Evolutionary conservation across 2,113 vertebrate species (phyloP), one percentile per base, ranked within the genome.

Genomic region (Condylura cristata): DNA sequence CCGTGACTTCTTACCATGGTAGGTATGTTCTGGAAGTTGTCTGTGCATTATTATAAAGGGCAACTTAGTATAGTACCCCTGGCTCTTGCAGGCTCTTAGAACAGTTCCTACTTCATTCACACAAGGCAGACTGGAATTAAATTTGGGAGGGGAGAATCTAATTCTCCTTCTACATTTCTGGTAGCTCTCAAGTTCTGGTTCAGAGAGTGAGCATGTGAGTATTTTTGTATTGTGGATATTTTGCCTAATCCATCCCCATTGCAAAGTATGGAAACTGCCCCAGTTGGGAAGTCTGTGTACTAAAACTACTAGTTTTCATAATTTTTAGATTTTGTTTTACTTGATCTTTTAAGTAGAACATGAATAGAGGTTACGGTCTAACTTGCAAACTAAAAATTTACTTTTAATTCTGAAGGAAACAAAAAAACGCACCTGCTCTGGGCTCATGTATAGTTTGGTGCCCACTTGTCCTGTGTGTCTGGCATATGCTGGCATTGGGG

Each of bases 381-480:
- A 16, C 16, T 75, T n/a, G 11, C 34, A 71, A 24, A 70, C 28
- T 53, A 3, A 46, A 80, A 70, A 80, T 32, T 53, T 58, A 60
- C 22, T 72, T 60, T 76, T 71, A 17, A 61, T 46, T 80, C 22
- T 81, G 60, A 86, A 51, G 22, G 34, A 86, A 60, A 78, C 44
- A 8, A 34, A 63, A 41, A 24, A 2, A 18, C 98, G 97, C 95
- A 99, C 99, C 99, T 99, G 99, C 97, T 99, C 99, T 0, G 99
- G 99, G 97, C 99, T 99, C 99, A 99, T 99, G 97, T 99, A 99
- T 17, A 99, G 99, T 94, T 99, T 99, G 94, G 99, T 99, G 95
- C 99, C 99, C 37, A 99, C 99, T 98, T 99, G 99, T 78, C 99
- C 99, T 1, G 99, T 99, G 98, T 99, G 99, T 2, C 99, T 98